phyloP scores from a whole-genome alignment of 2,888 invertebrate species.

The Ryuthela nishihirai region DNA sequence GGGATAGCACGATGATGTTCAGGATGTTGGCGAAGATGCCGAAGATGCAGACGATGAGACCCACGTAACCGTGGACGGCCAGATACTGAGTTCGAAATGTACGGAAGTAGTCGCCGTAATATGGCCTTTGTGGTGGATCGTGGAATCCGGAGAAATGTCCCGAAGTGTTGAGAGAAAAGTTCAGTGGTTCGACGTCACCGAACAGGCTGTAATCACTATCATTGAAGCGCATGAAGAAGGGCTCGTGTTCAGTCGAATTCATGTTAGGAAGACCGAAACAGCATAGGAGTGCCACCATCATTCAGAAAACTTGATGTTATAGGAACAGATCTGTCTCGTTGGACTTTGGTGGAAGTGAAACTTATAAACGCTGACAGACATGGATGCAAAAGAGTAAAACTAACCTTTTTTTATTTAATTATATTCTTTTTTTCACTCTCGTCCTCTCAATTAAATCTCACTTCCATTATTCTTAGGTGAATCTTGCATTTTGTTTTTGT shows the following conservation, averaged over 20 bases:
- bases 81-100: constrained; percentile 64
- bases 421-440: no score
- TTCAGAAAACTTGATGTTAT: no score
- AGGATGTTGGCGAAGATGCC: constrained; percentile 88
- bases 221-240: constrained; percentile 17
- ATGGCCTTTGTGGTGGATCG: constrained; percentile 20
- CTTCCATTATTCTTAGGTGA: no score
- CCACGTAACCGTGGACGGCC: constrained; percentile 76
- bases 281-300: constrained; percentile 16
- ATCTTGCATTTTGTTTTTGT: no score
- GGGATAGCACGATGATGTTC: constrained; percentile 83
- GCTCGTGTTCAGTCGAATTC: constrained; percentile 1
- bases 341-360: no score
- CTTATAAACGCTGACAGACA: no score
- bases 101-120: constrained; percentile 36
- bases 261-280: constrained; percentile 27
- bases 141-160: constrained; percentile 12
- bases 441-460: no score
- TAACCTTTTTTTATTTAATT: no score
- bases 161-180: constrained; percentile 30
- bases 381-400: no score
- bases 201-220: constrained; percentile 25
- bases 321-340: no score
- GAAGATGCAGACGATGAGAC: constrained; percentile 79
- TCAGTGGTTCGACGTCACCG: constrained; percentile 21